phyloP scores from a whole-genome alignment of 2,113 vertebrate species.

The Misgurnus anguillicaudatus region DNA sequence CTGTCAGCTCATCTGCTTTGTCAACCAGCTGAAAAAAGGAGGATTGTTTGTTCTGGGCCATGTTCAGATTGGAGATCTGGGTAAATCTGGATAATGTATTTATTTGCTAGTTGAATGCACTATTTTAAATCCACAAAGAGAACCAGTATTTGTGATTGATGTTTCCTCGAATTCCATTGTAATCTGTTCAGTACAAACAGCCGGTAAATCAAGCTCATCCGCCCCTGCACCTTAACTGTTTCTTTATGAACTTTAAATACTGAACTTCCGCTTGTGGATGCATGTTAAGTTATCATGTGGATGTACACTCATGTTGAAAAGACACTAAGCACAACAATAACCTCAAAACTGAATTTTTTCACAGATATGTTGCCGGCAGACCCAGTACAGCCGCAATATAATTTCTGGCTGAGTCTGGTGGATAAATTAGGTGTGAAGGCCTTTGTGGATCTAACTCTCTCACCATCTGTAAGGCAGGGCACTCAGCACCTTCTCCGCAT shows the following conservation, averaged over 20 bases:
- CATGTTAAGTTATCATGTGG: neutral
- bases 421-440: constrained; percentile 89
- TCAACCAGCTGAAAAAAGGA: constrained; percentile 84
- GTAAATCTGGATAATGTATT: constrained; percentile 59
- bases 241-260: neutral
- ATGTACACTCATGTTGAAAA: neutral
- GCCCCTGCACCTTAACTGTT: neutral
- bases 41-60: constrained; percentile 81
- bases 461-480: constrained; percentile 82
- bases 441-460: constrained; percentile 87
- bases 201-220: neutral
- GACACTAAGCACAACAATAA: too few relatives aligned
- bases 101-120: too few relatives aligned
- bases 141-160: neutral
- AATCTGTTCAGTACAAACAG: neutral
- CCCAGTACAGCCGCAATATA: constrained; percentile 86
- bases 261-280: neutral
- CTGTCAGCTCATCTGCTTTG: constrained; percentile 80
- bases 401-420: constrained; percentile 87
- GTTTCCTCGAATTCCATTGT: neutral
- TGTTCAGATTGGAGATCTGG: constrained; percentile 82
- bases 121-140: too few relatives aligned
- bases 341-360: neutral
- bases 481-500: constrained; percentile 88
- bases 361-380: constrained; percentile 81